phyloP scores from a whole-genome alignment of 1,140 invertebrate genomes.

The Temnothorax nylanderi region DNA sequence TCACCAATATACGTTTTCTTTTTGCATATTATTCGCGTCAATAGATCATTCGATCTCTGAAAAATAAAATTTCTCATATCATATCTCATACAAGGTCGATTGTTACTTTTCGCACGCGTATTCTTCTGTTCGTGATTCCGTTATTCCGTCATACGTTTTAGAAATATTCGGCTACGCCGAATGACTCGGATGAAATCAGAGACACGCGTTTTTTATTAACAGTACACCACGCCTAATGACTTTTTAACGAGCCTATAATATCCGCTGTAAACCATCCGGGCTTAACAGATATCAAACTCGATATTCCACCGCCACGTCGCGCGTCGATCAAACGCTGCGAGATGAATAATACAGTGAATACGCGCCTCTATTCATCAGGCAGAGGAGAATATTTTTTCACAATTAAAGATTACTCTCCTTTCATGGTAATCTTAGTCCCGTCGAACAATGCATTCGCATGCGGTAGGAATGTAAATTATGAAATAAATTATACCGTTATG shows the following conservation, averaged over 20 bases:
- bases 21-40: background rate
- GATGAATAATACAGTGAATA: conserved; percentile 40
- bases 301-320: conserved; percentile 40
- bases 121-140: background rate
- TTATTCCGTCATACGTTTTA: background rate
- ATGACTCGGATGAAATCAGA: conserved; percentile 31
- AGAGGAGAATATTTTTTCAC: conserved; percentile 13
- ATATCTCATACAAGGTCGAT: background rate
- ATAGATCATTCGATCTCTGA: background rate
- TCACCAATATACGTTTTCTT: background rate
- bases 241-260: conserved; percentile 48
- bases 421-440: background rate
- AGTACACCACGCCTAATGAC: conserved; percentile 35
- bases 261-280: background rate
- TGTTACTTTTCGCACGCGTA: background rate
- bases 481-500: conserved; percentile 23
- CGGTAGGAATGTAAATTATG: conserved; percentile 13
- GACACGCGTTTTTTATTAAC: conserved; percentile 33
- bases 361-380: background rate
- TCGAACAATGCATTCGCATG: background rate
- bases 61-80: background rate
- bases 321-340: conserved; percentile 34
- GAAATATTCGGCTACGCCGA: conserved; percentile 1
- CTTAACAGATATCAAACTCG: conserved; percentile 24
- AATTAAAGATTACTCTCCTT: conserved; percentile 47